A percentile compares a stretch with the other conserved stretches of the same genome.
Evolutionary conservation across 2,113 vertebrate species (phyloP).

Genomic region (Nibea coibor): DNA sequence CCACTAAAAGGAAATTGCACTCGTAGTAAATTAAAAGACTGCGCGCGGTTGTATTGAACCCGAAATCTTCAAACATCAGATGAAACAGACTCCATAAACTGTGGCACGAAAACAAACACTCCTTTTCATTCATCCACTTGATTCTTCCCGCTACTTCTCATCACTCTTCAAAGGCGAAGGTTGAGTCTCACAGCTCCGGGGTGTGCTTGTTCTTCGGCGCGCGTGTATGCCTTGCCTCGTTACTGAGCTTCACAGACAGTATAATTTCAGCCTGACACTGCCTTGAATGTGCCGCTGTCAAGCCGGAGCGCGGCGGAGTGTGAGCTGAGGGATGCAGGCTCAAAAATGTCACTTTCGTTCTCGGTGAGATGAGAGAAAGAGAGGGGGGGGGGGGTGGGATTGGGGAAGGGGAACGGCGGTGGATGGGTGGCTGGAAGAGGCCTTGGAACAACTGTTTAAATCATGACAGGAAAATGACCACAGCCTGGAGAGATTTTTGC

Average conservation of each 20-base stretch:
- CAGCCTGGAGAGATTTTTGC: slow-evolving; percentile 50
- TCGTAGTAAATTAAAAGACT: slow-evolving; percentile 54
- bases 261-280: slow-evolving; percentile 82
- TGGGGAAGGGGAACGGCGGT: slow-evolving; percentile 19
- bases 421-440: slow-evolving; percentile 66
- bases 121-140: slow-evolving; percentile 68
- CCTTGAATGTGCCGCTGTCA: slow-evolving; percentile 82
- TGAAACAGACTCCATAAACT: slow-evolving; percentile 62
- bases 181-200: slow-evolving; percentile 73
- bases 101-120: slow-evolving; percentile 69
- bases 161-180: slow-evolving; percentile 74
- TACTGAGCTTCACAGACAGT: slow-evolving; percentile 82
- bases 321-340: slow-evolving; percentile 78
- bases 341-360: slow-evolving; percentile 83
- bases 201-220: slow-evolving; percentile 68
- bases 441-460: slow-evolving; percentile 80
- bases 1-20: slow-evolving; percentile 49
- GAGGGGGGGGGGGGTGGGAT: slow-evolving; percentile 7
- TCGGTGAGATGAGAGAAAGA: slow-evolving; percentile 56
- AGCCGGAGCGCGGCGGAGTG: slow-evolving; percentile 63
- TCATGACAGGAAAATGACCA: slow-evolving; percentile 78
- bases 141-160: slow-evolving; percentile 65
- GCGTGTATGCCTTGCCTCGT: slow-evolving; percentile 76
- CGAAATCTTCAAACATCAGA: slow-evolving; percentile 58
- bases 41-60: slow-evolving; percentile 32